These are phyloP conservation scores for Augochlora pura DNA, from an alignment of 1,140 invertebrate species.

Conservation along the genomic window DNA sequence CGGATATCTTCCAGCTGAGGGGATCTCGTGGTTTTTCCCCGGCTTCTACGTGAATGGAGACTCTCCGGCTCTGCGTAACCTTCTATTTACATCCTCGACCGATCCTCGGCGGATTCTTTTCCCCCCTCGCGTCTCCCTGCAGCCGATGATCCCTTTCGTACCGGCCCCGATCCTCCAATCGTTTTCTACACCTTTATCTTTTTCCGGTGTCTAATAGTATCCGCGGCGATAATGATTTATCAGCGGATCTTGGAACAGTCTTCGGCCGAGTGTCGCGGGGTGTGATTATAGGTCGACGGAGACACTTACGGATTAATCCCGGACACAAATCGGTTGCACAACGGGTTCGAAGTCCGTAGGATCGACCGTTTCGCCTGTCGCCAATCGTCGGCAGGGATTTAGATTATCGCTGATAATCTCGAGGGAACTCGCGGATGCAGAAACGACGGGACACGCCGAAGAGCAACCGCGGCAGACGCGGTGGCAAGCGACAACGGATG, in stretches of 20 bases:
- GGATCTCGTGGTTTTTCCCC: background rate
- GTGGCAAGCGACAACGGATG: too few species aligned
- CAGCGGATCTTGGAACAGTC: background rate
- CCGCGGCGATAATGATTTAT: conserved; percentile 2
- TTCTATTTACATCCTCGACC: conserved; percentile 7
- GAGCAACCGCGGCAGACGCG: too few species aligned
- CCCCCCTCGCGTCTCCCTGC: too few species aligned
- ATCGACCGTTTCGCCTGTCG: background rate
- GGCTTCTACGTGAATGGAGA: background rate
- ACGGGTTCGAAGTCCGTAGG: background rate
- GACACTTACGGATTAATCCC: background rate
- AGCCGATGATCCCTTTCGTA: background rate
- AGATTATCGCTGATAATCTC: background rate
- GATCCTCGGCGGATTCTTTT: background rate
- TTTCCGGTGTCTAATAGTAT: background rate
- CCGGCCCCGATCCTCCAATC: background rate
- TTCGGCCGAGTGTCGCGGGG: background rate
- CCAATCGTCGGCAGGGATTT: background rate
- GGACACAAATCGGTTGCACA: background rate
- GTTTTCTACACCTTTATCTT: background rate
- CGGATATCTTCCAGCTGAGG: background rate
- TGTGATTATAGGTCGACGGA: conserved; percentile 4
- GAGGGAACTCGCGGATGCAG: too few species aligned
- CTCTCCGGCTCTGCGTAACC: background rate
- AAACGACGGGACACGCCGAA: too few species aligned